Evolutionary conservation across 2,113 vertebrate species (phyloP).

Genomic region (Siniperca knerii): DNA sequence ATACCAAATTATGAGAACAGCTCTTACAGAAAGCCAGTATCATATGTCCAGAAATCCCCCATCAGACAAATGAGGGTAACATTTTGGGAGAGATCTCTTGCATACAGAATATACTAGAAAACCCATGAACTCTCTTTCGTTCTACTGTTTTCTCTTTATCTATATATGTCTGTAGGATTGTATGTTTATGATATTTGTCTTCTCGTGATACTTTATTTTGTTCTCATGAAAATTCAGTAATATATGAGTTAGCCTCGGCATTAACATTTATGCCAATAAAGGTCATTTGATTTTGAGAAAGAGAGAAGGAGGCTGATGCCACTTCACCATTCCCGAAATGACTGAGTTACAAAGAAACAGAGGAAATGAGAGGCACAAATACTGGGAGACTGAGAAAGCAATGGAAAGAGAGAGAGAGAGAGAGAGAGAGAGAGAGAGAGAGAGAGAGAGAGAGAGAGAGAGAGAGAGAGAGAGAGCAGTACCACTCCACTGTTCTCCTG

Average conservation of each 20-base stretch:
- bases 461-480: slow-evolving; percentile 70
- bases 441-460: slow-evolving; percentile 71
- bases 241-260: neutral
- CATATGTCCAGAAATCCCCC: slow-evolving; percentile 21
- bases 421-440: slow-evolving; percentile 75
- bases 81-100: neutral
- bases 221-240: neutral
- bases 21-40: slow-evolving; percentile 17
- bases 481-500: slow-evolving; percentile 85
- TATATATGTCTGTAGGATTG: neutral
- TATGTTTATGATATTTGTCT: neutral
- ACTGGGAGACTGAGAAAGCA: slow-evolving; percentile 48
- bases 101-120: neutral
- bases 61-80: slow-evolving; percentile 24
- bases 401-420: slow-evolving; percentile 73
- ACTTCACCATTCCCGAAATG: slow-evolving; percentile 17
- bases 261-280: neutral
- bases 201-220: neutral
- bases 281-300: slow-evolving; percentile 12
- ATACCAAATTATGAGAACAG: slow-evolving; percentile 35
- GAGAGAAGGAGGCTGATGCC: slow-evolving; percentile 23
- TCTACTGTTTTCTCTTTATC: slow-evolving; percentile 6
- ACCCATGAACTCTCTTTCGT: neutral
- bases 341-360: slow-evolving; percentile 61
- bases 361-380: slow-evolving; percentile 87